Conservation (phyloP, 2,797 vertebrate genomes). For the Adrianichthys oophorus region DNA sequence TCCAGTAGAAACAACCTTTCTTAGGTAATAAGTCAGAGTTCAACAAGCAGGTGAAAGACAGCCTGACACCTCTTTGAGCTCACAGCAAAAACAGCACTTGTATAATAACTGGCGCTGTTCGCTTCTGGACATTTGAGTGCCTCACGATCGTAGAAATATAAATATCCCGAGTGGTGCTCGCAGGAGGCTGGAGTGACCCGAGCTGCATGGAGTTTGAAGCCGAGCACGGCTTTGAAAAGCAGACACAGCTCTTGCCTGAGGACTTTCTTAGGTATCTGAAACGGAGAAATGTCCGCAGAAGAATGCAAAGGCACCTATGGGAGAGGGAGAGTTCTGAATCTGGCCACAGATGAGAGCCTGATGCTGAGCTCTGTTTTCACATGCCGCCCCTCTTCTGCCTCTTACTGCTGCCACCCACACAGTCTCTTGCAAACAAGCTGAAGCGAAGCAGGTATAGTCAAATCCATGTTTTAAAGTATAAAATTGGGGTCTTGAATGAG, state of each 20-base stretch:
- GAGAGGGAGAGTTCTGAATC: constrained; percentile 54
- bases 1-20: constrained; percentile 49
- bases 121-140: constrained; percentile 58
- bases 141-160: constrained; percentile 67
- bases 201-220: constrained; percentile 45
- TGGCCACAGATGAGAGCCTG: constrained; percentile 64
- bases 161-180: constrained; percentile 68
- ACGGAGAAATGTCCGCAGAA: constrained; percentile 45
- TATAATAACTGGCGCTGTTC: constrained; percentile 64
- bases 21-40: constrained; percentile 65
- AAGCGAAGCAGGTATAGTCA: constrained; percentile 47
- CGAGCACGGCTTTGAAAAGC: constrained; percentile 50
- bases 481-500: constrained; percentile 31
- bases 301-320: constrained; percentile 68
- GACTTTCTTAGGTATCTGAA: constrained; percentile 57
- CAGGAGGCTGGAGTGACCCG: constrained; percentile 56
- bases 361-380: constrained; percentile 63
- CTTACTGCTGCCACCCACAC: constrained; percentile 63
- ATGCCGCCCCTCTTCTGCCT: constrained; percentile 57
- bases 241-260: constrained; percentile 59
- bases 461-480: constrained; percentile 10
- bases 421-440: constrained; percentile 51
- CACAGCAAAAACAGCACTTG: constrained; percentile 49
- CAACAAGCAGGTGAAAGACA: constrained; percentile 40
- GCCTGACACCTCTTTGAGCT: constrained; percentile 43